These are phyloP conservation scores for Drosophila maculinotata DNA, from an alignment of 2,888 invertebrate genomes.

Conservation along the genomic window DNA sequence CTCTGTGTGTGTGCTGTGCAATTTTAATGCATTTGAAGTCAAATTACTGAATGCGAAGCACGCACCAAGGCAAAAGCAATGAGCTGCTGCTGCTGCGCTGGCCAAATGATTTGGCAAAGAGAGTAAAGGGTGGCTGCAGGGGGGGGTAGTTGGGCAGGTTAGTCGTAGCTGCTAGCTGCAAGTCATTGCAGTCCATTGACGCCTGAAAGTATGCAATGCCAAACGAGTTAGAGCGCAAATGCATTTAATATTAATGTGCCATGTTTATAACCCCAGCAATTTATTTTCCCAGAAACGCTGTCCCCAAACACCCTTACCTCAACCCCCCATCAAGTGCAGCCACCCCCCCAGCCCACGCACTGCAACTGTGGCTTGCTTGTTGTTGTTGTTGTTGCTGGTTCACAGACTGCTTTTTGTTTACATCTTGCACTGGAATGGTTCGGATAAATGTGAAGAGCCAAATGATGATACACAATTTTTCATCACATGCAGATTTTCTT, in stretches of 20 bases:
- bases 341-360: background rate
- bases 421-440: constrained; percentile 1
- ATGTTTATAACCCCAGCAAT: constrained; percentile 78
- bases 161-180: constrained; percentile 42
- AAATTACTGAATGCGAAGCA: constrained; percentile 77
- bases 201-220: constrained; percentile 75
- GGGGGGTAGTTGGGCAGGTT: background rate
- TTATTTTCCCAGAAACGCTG: constrained; percentile 62
- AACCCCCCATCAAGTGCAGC: no score
- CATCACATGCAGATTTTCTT: constrained; percentile 61
- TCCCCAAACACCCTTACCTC: constrained; percentile 3
- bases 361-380: constrained; percentile 10
- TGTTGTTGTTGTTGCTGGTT: constrained; percentile 6
- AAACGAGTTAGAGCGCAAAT: constrained; percentile 48
- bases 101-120: constrained; percentile 61
- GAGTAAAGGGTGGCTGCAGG: constrained; percentile 32
- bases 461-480: constrained; percentile 72
- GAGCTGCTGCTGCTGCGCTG: constrained; percentile 47
- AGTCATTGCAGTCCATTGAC: constrained; percentile 79
- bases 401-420: constrained; percentile 27
- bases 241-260: constrained; percentile 82
- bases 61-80: constrained; percentile 65
- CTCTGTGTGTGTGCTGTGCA: constrained; percentile 44
- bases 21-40: constrained; percentile 80
- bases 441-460: constrained; percentile 24